Evolutionary conservation across 2,888 invertebrate species (phyloP).

Genomic region (Hirtodrosophila duncani): DNA sequence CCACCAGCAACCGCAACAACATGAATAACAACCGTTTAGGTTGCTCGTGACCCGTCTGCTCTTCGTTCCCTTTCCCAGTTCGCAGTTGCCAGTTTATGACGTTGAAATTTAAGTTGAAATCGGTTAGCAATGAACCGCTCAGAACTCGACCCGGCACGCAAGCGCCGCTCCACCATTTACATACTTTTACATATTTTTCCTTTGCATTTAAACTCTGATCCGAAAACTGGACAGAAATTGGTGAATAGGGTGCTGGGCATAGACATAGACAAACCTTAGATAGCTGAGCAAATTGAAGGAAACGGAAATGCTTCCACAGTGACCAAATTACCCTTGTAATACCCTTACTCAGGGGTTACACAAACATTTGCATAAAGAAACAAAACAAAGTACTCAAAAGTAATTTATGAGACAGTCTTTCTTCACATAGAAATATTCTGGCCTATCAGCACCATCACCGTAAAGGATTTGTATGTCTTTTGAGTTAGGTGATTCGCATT

Average conservation of each 20-base stretch:
- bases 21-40: conserved; percentile 67
- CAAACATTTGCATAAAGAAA: no score
- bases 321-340: no score
- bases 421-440: no score
- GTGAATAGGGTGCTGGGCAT: conserved; percentile 8
- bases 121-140: conserved; percentile 56
- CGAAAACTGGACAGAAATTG: conserved; percentile 21
- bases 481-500: no score
- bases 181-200: conserved; percentile 70
- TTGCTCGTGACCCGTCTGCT: conserved; percentile 64
- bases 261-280: conserved; percentile 4
- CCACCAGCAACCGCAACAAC: conserved; percentile 23
- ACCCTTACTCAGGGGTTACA: no score
- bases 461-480: no score
- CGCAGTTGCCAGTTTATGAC: conserved; percentile 39
- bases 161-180: conserved; percentile 66
- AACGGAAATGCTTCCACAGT: conserved; percentile 52
- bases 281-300: conserved; percentile 21
- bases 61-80: background rate
- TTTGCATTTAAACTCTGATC: conserved; percentile 62
- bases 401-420: no score
- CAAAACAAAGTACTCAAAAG: no score
- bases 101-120: conserved; percentile 63
- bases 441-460: no score
- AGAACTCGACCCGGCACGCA: conserved; percentile 55